Evolutionary conservation across 2,797 vertebrate genomes (phyloP).

Genomic region (Danio aesculapii): DNA sequence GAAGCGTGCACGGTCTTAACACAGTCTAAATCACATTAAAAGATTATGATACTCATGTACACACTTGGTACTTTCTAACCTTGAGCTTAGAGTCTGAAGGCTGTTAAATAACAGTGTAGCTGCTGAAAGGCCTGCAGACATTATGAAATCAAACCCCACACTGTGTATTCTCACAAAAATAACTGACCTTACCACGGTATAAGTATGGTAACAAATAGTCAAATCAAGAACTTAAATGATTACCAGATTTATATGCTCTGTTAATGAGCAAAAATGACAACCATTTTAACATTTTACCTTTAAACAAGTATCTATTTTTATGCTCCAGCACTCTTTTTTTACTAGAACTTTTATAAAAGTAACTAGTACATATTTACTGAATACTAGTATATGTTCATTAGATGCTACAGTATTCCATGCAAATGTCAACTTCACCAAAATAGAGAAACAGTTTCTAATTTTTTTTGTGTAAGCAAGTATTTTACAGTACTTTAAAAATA

Average conservation of each 20-base stretch:
- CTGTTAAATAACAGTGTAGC: neutral
- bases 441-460: too few species aligned
- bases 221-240: neutral
- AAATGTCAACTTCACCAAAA: too few species aligned
- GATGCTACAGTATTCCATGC: too few species aligned
- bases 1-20: neutral
- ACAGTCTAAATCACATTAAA: constrained; percentile 3
- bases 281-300: too few species aligned
- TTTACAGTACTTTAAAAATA: too few species aligned
- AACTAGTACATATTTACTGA: too few species aligned
- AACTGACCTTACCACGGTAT: neutral
- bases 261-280: too few species aligned
- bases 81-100: neutral
- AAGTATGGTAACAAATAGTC: neutral
- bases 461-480: too few species aligned
- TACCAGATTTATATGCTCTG: neutral
- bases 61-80: neutral
- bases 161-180: neutral
- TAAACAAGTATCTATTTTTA: too few species aligned
- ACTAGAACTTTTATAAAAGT: too few species aligned
- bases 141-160: neutral
- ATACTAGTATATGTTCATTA: too few species aligned
- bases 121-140: neutral
- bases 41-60: constrained; percentile 3
- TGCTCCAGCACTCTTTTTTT: too few species aligned